A percentile compares a stretch with the other conserved stretches of the same genome.
Conservation (phyloP, 2,797 vertebrate genomes). For the Gallinago nigripennis region DNA sequence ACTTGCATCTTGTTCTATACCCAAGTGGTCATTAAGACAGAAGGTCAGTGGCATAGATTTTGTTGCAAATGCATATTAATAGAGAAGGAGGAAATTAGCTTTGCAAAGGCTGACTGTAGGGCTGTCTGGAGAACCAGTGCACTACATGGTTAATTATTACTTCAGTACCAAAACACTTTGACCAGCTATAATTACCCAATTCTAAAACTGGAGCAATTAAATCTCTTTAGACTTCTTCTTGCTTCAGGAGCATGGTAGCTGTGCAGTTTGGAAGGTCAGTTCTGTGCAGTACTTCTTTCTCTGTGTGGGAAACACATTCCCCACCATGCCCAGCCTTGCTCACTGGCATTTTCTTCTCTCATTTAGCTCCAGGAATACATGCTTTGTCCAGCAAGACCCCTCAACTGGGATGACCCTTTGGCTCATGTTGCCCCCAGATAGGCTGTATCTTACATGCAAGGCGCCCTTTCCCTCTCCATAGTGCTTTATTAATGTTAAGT, state of each 20-base stretch:
- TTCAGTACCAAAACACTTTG: not conserved
- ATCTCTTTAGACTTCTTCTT: not conserved
- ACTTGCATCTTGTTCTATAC: not conserved
- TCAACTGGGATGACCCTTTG: not conserved
- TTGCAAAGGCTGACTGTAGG: not conserved
- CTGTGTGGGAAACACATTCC: not conserved
- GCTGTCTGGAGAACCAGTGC: not conserved
- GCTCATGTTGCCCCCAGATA: not conserved
- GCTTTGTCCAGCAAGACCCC: not conserved
- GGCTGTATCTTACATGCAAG: not conserved
- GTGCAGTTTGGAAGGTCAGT: not conserved
- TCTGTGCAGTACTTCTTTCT: not conserved
- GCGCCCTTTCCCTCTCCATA: not conserved
- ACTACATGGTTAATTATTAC: constrained; percentile 22
- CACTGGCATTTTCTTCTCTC: not conserved
- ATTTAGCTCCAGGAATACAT: not conserved
- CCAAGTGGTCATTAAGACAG: not conserved
- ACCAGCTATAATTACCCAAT: constrained; percentile 1
- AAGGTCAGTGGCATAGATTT: not conserved
- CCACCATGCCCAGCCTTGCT: not conserved
- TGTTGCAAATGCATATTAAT: not conserved
- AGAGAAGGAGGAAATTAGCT: not conserved
- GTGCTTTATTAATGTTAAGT: not conserved
- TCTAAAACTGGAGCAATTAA: constrained; percentile 30
- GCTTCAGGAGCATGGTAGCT: not conserved